Evolutionary conservation across 2,113 vertebrate genomes (phyloP), one percentile per base, ranked within the genome.

Genomic region (Corydoras maculifer): DNA sequence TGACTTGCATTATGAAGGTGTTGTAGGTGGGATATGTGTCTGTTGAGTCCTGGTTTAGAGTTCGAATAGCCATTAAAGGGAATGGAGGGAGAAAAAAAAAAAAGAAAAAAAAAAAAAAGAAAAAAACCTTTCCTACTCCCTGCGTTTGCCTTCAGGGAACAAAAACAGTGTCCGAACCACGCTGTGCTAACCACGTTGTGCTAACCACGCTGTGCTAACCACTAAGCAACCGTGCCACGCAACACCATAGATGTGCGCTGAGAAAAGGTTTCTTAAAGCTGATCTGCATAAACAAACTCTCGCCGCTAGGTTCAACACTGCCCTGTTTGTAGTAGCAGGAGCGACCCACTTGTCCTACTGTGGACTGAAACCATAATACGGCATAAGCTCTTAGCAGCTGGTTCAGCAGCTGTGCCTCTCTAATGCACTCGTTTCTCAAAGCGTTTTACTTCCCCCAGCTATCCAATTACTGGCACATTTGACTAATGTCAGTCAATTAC

Each of bases 351-450:
- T 76, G 75, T 63, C 68, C 65, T 65, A 54, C 54, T 31, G 66
- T 58, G 69, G 30, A 65, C 65, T 71, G 68, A 70, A 62, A 29
- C 57, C 29, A 53, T 69, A 51, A 74, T 72, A 68, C 32, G 5
- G 65, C 54, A 59, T 75, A 60, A 70, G 62, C 69, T 57, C 57
- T 73, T 5, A 58, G 65, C 77, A 78, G 72, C 70, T 76, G 72
- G 57, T 61, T 74, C 69, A 69, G 77, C 81, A 84, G 76, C 81
- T 83, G 82, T 74, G 63, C 29, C n/a, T 18, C 49, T 58, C 68
- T 81, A 83, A 83, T 81, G 77, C 62, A 68, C 73, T 75, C 48
- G n/a, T 82, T 79, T 65, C 68, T 84, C 76, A 75, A 74, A 78
- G 73, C 71, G 58, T 66, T 77, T 79, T 53, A 63, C 74, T 64